Conservation (phyloP, 2,113 vertebrate species). For the Felis chaus region DNA sequence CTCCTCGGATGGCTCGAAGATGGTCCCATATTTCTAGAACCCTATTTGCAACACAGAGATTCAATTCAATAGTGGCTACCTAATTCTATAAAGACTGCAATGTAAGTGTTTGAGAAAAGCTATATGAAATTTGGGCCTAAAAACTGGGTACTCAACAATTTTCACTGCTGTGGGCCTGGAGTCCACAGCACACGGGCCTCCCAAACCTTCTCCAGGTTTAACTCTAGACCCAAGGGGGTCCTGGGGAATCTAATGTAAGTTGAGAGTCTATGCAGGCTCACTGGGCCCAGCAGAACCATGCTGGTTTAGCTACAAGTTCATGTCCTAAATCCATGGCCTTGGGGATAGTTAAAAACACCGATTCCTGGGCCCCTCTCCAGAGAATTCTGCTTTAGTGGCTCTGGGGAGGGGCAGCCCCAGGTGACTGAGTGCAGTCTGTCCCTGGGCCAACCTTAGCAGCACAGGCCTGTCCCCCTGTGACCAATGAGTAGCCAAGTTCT, state of each 20-base stretch:
- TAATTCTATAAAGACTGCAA: constrained; percentile 19
- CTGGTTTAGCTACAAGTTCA: background rate
- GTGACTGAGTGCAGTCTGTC: background rate
- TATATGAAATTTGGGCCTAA: constrained; percentile 12
- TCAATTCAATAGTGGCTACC: background rate
- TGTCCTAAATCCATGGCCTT: background rate
- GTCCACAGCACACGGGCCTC: background rate
- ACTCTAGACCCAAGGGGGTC: background rate
- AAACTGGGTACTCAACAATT: background rate
- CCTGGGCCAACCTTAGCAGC: background rate
- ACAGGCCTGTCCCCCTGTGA: background rate
- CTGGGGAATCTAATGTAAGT: background rate
- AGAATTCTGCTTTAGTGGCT: background rate
- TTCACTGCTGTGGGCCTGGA: background rate
- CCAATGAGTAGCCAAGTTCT: constrained; percentile 28
- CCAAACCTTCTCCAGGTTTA: background rate
- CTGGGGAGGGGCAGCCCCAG: background rate
- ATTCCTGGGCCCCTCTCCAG: background rate
- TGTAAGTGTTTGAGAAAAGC: background rate
- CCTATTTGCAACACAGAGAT: constrained; percentile 42
- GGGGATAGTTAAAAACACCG: background rate
- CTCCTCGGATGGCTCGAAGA: background rate
- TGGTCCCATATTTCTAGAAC: background rate
- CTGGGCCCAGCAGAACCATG: background rate
- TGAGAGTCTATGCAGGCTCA: background rate